These are phyloP conservation scores for Drosophila yakuba DNA, from an alignment of 1,140 invertebrate genomes.

Conservation along the genomic window DNA sequence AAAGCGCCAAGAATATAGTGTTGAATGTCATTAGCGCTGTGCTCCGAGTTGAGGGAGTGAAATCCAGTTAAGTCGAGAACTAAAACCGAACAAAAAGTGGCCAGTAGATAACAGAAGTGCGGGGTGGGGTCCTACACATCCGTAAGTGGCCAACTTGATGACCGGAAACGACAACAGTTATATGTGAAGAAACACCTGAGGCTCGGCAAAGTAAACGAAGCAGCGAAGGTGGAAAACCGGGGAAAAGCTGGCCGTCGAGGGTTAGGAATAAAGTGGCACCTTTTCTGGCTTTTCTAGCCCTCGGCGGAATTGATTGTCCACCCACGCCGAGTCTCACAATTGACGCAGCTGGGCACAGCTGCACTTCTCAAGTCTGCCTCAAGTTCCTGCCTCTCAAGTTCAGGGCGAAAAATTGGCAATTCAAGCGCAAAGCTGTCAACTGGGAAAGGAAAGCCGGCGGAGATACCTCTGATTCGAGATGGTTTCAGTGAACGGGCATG, in stretches of 20 bases:
- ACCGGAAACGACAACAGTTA: constrained; percentile 71
- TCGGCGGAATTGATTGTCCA: constrained; percentile 70
- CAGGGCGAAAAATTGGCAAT: constrained; percentile 62
- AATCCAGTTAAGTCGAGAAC: constrained; percentile 52
- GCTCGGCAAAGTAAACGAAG: constrained; percentile 8
- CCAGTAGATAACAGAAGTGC: constrained; percentile 5
- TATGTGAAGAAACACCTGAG: constrained; percentile 71
- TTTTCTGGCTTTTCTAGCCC: constrained; percentile 25
- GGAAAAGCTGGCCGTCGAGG: not conserved
- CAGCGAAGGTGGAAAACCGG: constrained; percentile 6
- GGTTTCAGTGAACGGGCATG: not conserved
- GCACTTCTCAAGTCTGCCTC: constrained; percentile 28
- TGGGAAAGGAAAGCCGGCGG: constrained; percentile 14
- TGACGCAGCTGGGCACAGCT: constrained; percentile 54
- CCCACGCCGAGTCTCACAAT: constrained; percentile 51
- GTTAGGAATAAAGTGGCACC: constrained; percentile 22
- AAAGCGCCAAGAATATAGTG: constrained; percentile 52
- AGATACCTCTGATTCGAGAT: constrained; percentile 4
- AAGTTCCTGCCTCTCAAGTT: constrained; percentile 67
- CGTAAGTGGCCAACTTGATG: constrained; percentile 74
- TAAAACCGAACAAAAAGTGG: constrained; percentile 57
- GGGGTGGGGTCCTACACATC: constrained; percentile 42
- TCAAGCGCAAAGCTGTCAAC: constrained; percentile 76
- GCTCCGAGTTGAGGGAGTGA: constrained; percentile 43
- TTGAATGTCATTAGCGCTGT: constrained; percentile 73